Percentiles rank a stretch among this genome's conserved stretches.
Evolutionary conservation across 2,888 invertebrate species (phyloP).

Genomic region (Drosophila setosimentum): DNA sequence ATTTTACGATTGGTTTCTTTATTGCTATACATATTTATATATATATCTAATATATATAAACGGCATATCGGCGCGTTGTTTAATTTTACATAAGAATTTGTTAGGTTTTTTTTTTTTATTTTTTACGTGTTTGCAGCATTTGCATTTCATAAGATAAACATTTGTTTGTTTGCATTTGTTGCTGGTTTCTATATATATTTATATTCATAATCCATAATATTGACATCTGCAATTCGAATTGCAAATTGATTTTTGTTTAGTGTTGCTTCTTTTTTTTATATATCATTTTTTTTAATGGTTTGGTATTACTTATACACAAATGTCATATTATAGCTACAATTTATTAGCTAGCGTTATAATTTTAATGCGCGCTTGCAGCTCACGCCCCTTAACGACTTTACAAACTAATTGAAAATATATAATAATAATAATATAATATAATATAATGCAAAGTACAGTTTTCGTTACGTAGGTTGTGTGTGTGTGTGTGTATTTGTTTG

Average conservation of each 20-base stretch:
- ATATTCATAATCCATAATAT: conserved; percentile 28
- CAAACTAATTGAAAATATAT: conserved; percentile 54
- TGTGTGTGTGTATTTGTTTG: conserved; percentile 6
- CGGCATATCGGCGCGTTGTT: conserved; percentile 36
- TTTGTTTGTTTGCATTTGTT: conserved; percentile 28
- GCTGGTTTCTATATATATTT: conserved; percentile 9
- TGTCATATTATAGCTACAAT: conserved; percentile 79
- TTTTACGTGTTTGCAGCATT: conserved; percentile 42
- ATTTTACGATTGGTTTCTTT: conserved; percentile 33
- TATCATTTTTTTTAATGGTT: conserved; percentile 58
- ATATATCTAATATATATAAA: conserved; percentile 12
- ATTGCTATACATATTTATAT: conserved; percentile 19
- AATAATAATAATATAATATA: conserved; percentile 31
- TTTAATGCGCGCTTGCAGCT: conserved; percentile 63
- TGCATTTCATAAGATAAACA: conserved; percentile 68
- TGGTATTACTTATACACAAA: conserved; percentile 80
- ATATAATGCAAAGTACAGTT: conserved; percentile 53
- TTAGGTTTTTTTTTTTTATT: conserved; percentile 3
- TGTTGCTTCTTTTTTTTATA: conserved; percentile 22
- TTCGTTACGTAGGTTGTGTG: conserved; percentile 28
- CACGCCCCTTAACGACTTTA: conserved; percentile 59
- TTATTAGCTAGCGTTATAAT: conserved; percentile 79
- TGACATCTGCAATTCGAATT: conserved; percentile 65
- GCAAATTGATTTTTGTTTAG: conserved; percentile 8
- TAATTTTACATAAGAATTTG: conserved; percentile 50